Percentiles rank a stretch among this genome's conserved stretches.
Conservation (phyloP, 2,113 vertebrate genomes). For the Aleadryas rufinucha region DNA sequence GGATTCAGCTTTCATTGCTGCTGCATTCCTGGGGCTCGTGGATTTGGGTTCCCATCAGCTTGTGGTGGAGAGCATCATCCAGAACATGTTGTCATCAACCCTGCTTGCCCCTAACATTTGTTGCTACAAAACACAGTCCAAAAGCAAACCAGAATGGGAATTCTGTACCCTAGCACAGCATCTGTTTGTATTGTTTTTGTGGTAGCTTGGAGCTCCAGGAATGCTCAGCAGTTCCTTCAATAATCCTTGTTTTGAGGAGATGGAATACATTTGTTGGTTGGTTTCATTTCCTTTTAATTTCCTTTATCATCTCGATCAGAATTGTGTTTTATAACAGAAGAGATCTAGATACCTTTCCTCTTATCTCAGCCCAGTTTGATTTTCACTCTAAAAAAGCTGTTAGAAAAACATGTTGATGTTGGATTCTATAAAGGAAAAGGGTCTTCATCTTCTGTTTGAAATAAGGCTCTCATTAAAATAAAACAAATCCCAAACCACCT, state of each 20-base stretch:
- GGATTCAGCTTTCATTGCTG: neutral
- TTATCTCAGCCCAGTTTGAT: neutral
- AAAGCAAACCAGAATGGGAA: neutral
- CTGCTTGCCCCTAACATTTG: rapidly evolving
- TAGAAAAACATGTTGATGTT: neutral
- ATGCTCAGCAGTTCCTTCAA: constrained; percentile 34
- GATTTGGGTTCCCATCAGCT: neutral
- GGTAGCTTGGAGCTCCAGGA: constrained; percentile 15
- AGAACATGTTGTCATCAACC: neutral
- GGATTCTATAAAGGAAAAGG: neutral
- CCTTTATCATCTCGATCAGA: neutral
- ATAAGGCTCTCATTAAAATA: neutral
- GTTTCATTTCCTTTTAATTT: constrained; percentile 68
- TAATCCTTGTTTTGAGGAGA: constrained; percentile 44
- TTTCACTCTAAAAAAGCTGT: neutral
- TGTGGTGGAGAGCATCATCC: neutral
- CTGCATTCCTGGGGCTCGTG: neutral
- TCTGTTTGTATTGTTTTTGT: neutral
- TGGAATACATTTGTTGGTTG: neutral
- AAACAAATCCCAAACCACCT: neutral
- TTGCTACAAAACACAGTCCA: neutral
- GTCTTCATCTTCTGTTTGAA: neutral
- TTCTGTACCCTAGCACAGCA: neutral
- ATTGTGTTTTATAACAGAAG: neutral
- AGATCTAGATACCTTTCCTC: neutral